phyloP scores from a whole-genome alignment of 2,113 vertebrate genomes.

The Rhadina sibilatrix region DNA sequence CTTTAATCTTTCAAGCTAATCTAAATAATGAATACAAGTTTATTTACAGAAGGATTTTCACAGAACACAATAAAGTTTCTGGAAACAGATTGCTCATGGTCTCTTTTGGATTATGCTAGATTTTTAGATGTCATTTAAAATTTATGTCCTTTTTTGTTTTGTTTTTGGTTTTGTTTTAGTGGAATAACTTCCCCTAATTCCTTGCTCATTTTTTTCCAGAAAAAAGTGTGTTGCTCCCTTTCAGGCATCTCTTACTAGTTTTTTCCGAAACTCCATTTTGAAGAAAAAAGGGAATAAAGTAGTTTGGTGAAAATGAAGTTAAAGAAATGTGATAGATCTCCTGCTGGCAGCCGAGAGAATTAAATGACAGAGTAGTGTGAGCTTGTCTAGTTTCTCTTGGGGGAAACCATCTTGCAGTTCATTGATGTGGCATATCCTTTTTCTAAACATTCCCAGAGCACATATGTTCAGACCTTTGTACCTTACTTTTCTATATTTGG shows the following conservation, averaged over 20 bases:
- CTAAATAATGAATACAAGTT: constrained; percentile 32
- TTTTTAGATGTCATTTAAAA: neutral
- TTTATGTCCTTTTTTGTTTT: neutral
- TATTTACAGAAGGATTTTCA: constrained; percentile 20
- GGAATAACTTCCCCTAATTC: neutral
- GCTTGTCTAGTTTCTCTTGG: neutral
- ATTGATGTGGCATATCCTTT: constrained; percentile 10
- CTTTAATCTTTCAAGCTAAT: constrained; percentile 22
- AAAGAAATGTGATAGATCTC: neutral
- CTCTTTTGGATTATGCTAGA: constrained; percentile 13
- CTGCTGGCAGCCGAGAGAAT: constrained; percentile 4
- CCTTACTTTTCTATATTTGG: constrained; percentile 16
- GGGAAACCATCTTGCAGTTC: constrained; percentile 5
- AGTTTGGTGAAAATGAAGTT: neutral
- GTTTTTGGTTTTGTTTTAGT: neutral
- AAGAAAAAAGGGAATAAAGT: neutral
- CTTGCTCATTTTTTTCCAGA: neutral
- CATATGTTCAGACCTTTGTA: neutral
- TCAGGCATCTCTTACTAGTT: neutral
- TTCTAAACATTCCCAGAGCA: constrained; percentile 8
- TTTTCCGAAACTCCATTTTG: neutral
- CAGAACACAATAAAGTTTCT: neutral
- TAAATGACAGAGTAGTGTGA: constrained; percentile 9
- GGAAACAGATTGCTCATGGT: neutral
- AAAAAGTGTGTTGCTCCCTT: neutral